A percentile compares a stretch with the other conserved stretches of the same genome.
phyloP scores from a whole-genome alignment of 2,888 invertebrate genomes.

The Aquatica leii region DNA sequence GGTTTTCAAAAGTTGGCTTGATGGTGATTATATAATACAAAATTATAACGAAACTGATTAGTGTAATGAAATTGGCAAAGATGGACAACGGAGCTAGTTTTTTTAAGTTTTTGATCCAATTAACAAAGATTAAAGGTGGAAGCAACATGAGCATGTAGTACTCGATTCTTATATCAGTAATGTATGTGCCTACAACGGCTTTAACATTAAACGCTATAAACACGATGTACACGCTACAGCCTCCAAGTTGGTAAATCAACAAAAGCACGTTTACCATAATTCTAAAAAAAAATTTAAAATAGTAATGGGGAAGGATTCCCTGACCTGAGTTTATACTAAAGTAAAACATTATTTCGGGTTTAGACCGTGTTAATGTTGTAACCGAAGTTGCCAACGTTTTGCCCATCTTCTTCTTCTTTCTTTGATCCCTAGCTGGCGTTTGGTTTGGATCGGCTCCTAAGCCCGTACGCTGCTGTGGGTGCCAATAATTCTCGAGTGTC shows the following conservation, averaged over 20 bases:
- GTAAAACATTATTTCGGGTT: no score
- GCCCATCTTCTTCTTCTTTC: no score
- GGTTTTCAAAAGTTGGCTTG: slow-evolving; percentile 69
- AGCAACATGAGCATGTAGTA: slow-evolving; percentile 78
- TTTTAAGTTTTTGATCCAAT: slow-evolving; percentile 79
- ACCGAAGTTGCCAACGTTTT: no score
- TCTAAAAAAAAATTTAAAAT: slow-evolving; percentile 61
- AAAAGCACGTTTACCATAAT: slow-evolving; percentile 77
- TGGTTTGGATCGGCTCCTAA: no score
- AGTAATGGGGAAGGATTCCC: no score
- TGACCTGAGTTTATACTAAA: no score
- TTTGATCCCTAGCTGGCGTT: no score
- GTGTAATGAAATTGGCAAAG: slow-evolving; percentile 85
- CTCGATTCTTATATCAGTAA: slow-evolving; percentile 64
- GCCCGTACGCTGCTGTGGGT: no score
- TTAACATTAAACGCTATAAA: slow-evolving; percentile 91
- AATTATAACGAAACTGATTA: slow-evolving; percentile 84
- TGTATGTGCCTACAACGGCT: slow-evolving; percentile 67
- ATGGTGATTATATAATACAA: slow-evolving; percentile 84
- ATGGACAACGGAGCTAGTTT: slow-evolving; percentile 87
- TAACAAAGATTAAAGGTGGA: slow-evolving; percentile 74
- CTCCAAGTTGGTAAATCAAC: slow-evolving; percentile 91
- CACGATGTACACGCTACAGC: slow-evolving; percentile 95
- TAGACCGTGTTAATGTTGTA: no score
- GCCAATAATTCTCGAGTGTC: no score